phyloP scores from a whole-genome alignment of 2,888 invertebrate genomes.

The Apodemia zela region DNA sequence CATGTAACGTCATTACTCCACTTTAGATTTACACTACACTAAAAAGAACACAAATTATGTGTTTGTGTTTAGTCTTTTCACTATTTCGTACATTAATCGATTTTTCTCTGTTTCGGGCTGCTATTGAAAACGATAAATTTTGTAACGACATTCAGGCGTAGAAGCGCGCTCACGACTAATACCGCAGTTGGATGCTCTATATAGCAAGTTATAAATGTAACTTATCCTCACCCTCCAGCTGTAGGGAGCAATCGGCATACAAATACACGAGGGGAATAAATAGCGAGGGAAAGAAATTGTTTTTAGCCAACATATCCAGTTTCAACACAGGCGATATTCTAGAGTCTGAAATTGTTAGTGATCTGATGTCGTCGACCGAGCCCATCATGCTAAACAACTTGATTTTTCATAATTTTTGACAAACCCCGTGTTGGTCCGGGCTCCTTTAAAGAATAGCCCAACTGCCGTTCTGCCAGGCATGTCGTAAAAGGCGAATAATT shows the following conservation, averaged over 20 bases:
- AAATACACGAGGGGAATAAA: constrained; percentile 43
- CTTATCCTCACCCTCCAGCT: constrained; percentile 47
- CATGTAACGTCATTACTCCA: constrained; percentile 79
- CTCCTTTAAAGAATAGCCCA: no score
- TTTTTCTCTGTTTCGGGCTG: constrained; percentile 39
- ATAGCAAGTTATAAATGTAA: constrained; percentile 39
- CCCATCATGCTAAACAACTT: no score
- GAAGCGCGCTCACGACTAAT: constrained; percentile 50
- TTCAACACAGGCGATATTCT: no score
- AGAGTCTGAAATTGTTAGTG: no score
- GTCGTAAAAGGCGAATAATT: no score
- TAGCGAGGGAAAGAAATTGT: constrained; percentile 19
- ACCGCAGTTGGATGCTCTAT: constrained; percentile 50
- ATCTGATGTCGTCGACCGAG: no score
- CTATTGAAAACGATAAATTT: constrained; percentile 42
- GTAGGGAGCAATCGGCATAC: constrained; percentile 38
- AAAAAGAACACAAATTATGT: constrained; percentile 46
- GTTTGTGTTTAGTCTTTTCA: constrained; percentile 51
- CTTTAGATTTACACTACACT: constrained; percentile 60
- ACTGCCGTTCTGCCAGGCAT: no score
- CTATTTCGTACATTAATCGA: constrained; percentile 48
- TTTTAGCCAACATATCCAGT: not conserved
- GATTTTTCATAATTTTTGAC: no score
- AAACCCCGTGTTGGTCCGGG: no score
- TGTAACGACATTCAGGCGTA: constrained; percentile 68